A percentile compares a stretch with the other conserved stretches of the same genome.
phyloP scores from a whole-genome alignment of 2,113 vertebrate species.

The Uropsilus gracilis region DNA sequence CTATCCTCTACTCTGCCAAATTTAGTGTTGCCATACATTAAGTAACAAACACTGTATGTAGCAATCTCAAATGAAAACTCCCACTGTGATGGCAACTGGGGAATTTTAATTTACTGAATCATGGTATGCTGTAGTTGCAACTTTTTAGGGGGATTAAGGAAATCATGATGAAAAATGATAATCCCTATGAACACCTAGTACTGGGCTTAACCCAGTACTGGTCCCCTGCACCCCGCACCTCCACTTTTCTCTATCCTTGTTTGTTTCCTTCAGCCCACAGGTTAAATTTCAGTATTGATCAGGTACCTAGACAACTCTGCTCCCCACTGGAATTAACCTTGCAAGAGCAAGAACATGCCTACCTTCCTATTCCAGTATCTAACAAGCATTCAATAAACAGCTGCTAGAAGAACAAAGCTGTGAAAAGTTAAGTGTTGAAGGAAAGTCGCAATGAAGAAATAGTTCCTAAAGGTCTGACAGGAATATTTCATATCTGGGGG shows the following conservation, averaged over 20 bases:
- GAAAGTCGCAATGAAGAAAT: conserved; percentile 15
- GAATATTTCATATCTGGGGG: not conserved
- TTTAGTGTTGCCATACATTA: not conserved
- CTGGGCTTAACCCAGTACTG: not conserved
- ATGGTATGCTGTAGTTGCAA: not conserved
- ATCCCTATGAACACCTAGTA: not conserved
- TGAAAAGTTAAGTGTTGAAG: conserved; percentile 18
- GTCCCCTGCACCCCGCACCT: too few relatives aligned
- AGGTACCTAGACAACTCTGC: not conserved
- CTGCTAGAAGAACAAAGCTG: not conserved
- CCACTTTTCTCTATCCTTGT: not conserved
- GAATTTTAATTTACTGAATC: conserved; percentile 1
- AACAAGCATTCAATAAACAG: conserved; percentile 42
- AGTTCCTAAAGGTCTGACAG: not conserved
- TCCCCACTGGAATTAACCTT: conserved; percentile 41
- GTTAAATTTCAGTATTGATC: conserved; percentile 14
- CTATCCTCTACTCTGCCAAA: not conserved
- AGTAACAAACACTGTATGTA: not conserved
- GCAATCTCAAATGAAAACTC: conserved; percentile 31
- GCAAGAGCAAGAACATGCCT: not conserved
- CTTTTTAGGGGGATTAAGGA: conserved; percentile 15
- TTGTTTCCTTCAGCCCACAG: conserved; percentile 2
- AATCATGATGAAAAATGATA: not conserved
- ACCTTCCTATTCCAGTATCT: conserved; percentile 12
- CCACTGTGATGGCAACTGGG: not conserved